Evolutionary conservation across 2,797 vertebrate genomes (phyloP).

Genomic region (Sebastes dallii): DNA sequence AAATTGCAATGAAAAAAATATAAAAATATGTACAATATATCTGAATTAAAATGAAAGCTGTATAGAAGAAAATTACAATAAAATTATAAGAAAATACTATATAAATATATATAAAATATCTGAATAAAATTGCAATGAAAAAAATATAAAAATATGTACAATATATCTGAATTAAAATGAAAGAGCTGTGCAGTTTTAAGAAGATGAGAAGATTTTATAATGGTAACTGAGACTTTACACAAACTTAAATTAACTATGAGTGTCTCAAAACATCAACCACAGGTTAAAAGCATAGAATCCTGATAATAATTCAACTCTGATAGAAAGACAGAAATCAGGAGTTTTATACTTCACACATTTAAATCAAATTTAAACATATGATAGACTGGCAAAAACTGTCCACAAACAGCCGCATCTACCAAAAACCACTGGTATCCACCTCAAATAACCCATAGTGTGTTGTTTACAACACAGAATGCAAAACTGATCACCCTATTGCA

Average conservation of each 20-base stretch:
- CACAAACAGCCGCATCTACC: not conserved
- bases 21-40: no score
- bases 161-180: no score
- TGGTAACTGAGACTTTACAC: not conserved
- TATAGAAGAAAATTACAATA: no score
- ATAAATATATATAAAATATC: no score
- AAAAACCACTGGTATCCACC: not conserved
- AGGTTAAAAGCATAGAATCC: not conserved
- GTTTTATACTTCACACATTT: not conserved
- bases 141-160: accelerated
- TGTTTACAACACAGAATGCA: not conserved
- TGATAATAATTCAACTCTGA: not conserved
- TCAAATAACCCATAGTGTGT: not conserved
- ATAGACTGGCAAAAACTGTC: not conserved
- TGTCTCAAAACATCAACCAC: not conserved
- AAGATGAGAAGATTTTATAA: not conserved
- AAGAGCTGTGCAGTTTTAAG: no score
- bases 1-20: no score
- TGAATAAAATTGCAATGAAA: no score
- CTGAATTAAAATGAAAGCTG: no score
- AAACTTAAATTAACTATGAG: no score
- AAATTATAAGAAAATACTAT: no score
- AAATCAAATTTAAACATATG: not conserved
- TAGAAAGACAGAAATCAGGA: not conserved
- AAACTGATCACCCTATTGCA: not conserved